Evolutionary conservation across 1,140 invertebrate species (phyloP).

Genomic region (Andrena cerasifolii): DNA sequence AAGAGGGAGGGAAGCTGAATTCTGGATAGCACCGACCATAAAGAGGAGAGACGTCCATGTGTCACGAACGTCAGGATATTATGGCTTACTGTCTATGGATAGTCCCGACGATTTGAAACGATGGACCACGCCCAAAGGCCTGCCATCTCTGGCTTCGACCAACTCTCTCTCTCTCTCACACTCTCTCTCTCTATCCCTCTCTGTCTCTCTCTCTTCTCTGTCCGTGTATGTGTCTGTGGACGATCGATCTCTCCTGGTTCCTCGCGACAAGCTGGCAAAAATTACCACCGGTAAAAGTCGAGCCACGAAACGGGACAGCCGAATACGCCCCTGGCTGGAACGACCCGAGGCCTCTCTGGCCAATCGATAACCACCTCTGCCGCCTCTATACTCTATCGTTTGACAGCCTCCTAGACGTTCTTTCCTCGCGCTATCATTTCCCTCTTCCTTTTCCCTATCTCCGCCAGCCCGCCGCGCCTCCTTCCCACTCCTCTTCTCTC

Average conservation of each 20-base stretch:
- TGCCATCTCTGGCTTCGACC: constrained; percentile 55
- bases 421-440: constrained; percentile 34
- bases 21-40: constrained; percentile 10
- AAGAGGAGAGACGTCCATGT: constrained; percentile 33
- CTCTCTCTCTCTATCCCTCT: background rate
- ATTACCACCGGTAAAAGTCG: constrained; percentile 58
- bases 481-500: background rate
- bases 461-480: background rate
- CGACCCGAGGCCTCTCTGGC: constrained; percentile 56
- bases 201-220: background rate
- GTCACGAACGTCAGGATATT: constrained; percentile 34
- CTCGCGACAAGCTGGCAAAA: constrained; percentile 61
- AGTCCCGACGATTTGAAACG: constrained; percentile 47
- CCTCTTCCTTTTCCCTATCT: constrained; percentile 25
- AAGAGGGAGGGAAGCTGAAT: background rate
- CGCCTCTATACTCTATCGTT: constrained; percentile 56
- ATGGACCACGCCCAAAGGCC: constrained; percentile 65
- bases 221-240: constrained; percentile 3
- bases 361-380: constrained; percentile 63
- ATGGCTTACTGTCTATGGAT: constrained; percentile 33
- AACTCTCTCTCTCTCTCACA: constrained; percentile 12
- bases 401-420: constrained; percentile 64
- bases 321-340: constrained; percentile 62
- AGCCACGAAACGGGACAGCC: constrained; percentile 52
- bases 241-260: constrained; percentile 63